Base-by-base conservation (phyloP, 2,888 invertebrate species). In the Automeris io region DNA sequence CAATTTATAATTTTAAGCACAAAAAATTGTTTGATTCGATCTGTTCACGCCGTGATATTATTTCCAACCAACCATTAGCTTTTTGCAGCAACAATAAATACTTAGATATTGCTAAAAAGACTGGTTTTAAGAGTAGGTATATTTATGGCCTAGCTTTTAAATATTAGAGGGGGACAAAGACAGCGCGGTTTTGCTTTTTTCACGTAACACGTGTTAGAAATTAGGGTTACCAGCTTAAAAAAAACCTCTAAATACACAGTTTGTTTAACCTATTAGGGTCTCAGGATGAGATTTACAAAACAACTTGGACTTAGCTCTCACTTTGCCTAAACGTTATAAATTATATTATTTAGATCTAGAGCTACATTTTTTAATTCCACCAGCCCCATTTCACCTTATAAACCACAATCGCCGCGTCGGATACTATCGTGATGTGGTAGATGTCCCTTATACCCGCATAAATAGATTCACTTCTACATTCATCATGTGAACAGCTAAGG, bases 11-110 rank as follows among this genome's bases (percentile, higher is more conserved):
- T n/a, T n/a, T n/a, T n/a, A n/a, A n/a, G n/a, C n/a, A 16, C 16
- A 29, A 29, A 29, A 29, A 29, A 29, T 16, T 16, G 29, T 29
- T n/a, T 29, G 29, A 29, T 29, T 29, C 29, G 16, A 29, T 16
- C 29, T 8, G n/a, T 16, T 16, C 16, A 16, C 29, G 16, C 26
- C 16, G 12, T 6, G n/a, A 3, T 23, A 29, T 16, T 29, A 29
- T 29, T 29, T 29, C 29, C 8, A 8, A 29, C 8, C 16, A 4
- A n/a, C n/a, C 29, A 16, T 29, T 29, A 16, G 5, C 16, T 29
- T 29, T 29, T 29, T 29, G n/a, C 16, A 16, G n/a, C 16, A 29
- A 29, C 29, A 29, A 16, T 29, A 29, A 29, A 16, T 9, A 16
- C 29, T 16, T 29, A 29, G 29, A 16, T 16, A 29, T 16, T 16